Evolutionary conservation across 2,888 invertebrate species (phyloP), one percentile per base, ranked within the genome.

Genomic region (Drosophila mimica): DNA sequence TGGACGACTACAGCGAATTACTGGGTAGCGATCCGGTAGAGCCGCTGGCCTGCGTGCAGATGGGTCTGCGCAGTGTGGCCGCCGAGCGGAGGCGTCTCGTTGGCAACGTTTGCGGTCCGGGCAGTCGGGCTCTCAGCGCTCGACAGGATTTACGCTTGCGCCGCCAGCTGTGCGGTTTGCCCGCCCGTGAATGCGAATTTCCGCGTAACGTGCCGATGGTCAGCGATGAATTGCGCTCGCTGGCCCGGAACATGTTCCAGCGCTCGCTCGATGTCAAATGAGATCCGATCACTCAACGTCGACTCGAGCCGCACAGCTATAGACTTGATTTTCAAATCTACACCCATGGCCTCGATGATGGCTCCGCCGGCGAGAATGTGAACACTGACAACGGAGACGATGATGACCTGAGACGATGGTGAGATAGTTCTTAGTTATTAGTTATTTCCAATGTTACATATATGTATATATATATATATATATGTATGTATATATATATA

Each of bases 111-210:
- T 97, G 97, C 25, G 97, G 97, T 60, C 95, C 96, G 51, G 96
- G 95, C 84, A 95, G 96, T 34, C 94, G 96, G 20, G 97, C 97
- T 0, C 92, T 97, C 56, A 96, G 96, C 81, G 97, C 97, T 9
- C 94, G 97, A 25, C 94, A 96, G 60, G 98, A 98, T 92, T 93
- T 97, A 68, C 95, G 96, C 34, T 94, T 97, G 70, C 94, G 96
- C 11, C 93, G 96, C 38, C 95, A 95, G 89, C 92, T 97, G 54
- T 96, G 96, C 89, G 95, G 95, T 81, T 92, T 96, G 82, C 96
- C 96, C 0, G 93, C 95, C 2, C 94, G 95, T 7, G 96, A 96
- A 82, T 93, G 94, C 60, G 94, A 94, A 28, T 94, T 92, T 30
- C 88, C 90, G 3, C 89, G 90, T 6, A 89, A 91, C 8, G 73